Evolutionary conservation across 2,888 invertebrate genomes (phyloP).

Genomic region (Aphodius sticticus): DNA sequence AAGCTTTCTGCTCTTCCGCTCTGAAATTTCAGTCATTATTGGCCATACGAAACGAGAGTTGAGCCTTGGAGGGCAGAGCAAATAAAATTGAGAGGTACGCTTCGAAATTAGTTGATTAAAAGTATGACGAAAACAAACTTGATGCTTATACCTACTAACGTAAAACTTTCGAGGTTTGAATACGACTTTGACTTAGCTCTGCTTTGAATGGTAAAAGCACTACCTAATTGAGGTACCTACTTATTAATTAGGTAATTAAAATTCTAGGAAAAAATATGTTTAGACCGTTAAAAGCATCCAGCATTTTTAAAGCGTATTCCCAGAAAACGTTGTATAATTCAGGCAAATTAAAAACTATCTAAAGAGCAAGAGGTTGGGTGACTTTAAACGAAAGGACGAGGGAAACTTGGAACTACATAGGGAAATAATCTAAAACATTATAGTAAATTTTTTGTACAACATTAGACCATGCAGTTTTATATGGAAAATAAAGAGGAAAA

Average conservation of each 20-base stretch:
- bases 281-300: not conserved
- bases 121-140: not conserved
- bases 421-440: too few relatives aligned
- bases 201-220: not conserved
- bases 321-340: not conserved
- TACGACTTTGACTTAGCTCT: not conserved
- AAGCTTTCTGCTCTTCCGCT: not conserved
- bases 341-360: too few relatives aligned
- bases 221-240: not conserved
- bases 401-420: too few relatives aligned
- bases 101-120: conserved; percentile 4
- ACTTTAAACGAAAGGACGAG: too few relatives aligned
- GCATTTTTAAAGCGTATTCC: not conserved
- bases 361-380: too few relatives aligned
- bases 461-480: too few relatives aligned
- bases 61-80: not conserved
- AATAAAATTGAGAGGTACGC: not conserved
- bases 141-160: not conserved
- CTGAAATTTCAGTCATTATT: not conserved
- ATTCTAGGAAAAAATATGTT: not conserved
- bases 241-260: not conserved
- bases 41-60: not conserved
- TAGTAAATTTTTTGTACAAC: too few relatives aligned
- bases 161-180: not conserved
- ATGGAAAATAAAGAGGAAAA: too few relatives aligned